phyloP scores from a whole-genome alignment of 2,888 invertebrate genomes.

The Pocota personata region DNA sequence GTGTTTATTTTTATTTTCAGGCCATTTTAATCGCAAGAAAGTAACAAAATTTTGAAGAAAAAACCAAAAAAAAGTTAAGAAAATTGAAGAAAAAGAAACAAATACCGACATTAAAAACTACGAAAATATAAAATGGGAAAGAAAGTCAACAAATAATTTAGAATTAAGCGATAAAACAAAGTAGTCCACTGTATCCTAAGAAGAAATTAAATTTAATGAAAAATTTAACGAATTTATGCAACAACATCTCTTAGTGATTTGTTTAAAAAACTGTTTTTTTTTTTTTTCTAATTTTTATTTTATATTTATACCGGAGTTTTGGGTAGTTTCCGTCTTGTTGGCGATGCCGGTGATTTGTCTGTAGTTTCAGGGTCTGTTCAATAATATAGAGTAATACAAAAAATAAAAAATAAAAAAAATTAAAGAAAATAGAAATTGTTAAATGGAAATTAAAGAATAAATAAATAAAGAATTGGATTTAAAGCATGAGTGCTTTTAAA shows the following conservation, averaged over 20 bases:
- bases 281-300: conserved; percentile 35
- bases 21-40: conserved; percentile 43
- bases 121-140: conserved; percentile 11
- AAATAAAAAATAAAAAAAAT: conserved; percentile 45
- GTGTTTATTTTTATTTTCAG: not conserved
- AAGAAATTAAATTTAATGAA: conserved; percentile 13
- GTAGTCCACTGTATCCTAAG: conserved; percentile 63
- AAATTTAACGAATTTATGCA: conserved; percentile 55
- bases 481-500: not conserved
- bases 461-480: too few relatives aligned
- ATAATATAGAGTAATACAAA: conserved; percentile 48
- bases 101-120: conserved; percentile 57
- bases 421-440: conserved; percentile 20
- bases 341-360: conserved; percentile 94
- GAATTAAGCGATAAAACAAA: conserved; percentile 46
- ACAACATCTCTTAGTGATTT: conserved; percentile 62
- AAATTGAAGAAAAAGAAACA: conserved; percentile 9
- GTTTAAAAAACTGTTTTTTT: conserved; percentile 31
- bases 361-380: conserved; percentile 90
- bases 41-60: not conserved
- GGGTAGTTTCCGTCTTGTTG: conserved; percentile 96
- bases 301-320: conserved; percentile 96
- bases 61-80: not conserved
- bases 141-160: not conserved
- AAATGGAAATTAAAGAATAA: conserved; percentile 13